Evolutionary conservation across 2,888 invertebrate genomes (phyloP).

Genomic region (Cyrtodaria siliqua): DNA sequence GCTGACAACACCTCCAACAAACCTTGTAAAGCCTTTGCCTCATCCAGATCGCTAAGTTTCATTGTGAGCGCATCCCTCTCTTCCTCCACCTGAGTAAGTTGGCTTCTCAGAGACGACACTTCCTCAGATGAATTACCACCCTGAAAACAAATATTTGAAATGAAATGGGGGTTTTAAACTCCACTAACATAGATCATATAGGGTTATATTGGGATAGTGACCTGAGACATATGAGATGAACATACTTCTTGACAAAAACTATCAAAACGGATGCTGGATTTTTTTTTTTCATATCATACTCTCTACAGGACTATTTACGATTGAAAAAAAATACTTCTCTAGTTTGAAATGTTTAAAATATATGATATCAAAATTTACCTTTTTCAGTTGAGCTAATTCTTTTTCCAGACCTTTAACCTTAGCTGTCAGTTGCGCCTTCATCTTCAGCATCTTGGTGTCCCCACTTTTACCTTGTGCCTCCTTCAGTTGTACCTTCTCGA

Average conservation of each 20-base stretch:
- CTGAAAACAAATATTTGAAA: conserved; percentile 13
- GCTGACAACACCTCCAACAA: no score
- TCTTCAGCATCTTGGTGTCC: conserved; percentile 81
- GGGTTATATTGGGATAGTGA: no score
- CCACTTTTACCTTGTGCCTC: conserved; percentile 3
- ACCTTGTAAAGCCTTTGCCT: conserved; percentile 82
- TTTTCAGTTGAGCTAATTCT: conserved; percentile 87
- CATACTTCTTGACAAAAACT: no score
- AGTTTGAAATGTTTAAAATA: no score
- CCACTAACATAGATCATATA: no score
- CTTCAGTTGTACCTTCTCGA: conserved; percentile 33
- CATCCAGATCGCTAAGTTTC: conserved; percentile 93
- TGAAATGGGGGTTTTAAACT: no score
- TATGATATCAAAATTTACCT: no score
- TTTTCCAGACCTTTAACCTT: conserved; percentile 84
- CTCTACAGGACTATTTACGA: no score
- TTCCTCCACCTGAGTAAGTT: conserved; percentile 93
- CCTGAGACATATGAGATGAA: no score
- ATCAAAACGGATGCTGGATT: no score
- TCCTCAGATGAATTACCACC: conserved; percentile 47
- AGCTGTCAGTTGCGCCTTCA: conserved; percentile 83
- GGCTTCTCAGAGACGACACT: conserved; percentile 82
- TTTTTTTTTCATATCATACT: no score
- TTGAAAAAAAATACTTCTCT: no score
- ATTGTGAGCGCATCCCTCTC: conserved; percentile 96